Conservation (phyloP, 92 coral and sea anemone genomes). For the Paragorgia papillata region DNA sequence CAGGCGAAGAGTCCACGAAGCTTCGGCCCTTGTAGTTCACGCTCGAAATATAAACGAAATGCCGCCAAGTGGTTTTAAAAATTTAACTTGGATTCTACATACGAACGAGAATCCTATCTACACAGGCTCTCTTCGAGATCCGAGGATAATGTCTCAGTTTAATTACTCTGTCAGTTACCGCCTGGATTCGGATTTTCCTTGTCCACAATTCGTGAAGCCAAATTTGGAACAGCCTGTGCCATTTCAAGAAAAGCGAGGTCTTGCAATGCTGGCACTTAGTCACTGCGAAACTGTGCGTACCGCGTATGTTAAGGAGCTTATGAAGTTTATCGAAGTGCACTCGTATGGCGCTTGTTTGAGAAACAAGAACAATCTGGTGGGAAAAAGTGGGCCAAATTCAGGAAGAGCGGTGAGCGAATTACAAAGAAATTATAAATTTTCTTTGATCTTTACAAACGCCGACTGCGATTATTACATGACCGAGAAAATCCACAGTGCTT, state of each 20-base stretch:
- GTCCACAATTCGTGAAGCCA: constrained; percentile 87
- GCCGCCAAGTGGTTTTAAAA: constrained; percentile 72
- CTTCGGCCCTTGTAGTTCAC: constrained; percentile 93
- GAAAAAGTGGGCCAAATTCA: constrained; percentile 42
- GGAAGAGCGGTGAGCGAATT: constrained; percentile 72
- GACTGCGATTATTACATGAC: constrained; percentile 96
- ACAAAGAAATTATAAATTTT: constrained; percentile 82
- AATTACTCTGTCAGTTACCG: constrained; percentile 80
- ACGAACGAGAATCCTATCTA: constrained; percentile 91
- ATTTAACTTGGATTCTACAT: constrained; percentile 94
- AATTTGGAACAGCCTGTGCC: constrained; percentile 74
- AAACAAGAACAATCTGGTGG: constrained; percentile 74
- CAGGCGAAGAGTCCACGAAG: constrained; percentile 70
- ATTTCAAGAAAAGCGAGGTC: constrained; percentile 70
- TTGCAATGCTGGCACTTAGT: constrained; percentile 74
- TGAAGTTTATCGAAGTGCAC: constrained; percentile 80
- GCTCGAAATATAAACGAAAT: constrained; percentile 85
- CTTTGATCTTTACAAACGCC: constrained; percentile 86
- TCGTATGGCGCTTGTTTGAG: constrained; percentile 83
- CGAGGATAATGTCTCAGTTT: constrained; percentile 77
- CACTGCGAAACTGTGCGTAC: constrained; percentile 94
- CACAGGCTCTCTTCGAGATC: constrained; percentile 72
- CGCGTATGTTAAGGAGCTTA: constrained; percentile 75
- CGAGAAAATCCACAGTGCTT: constrained; percentile 82
- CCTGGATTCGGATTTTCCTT: constrained; percentile 93